Evolutionary conservation across 2,113 vertebrate genomes (phyloP), one percentile per base, ranked within the genome.

Genomic region (Coryphaenoides rupestris): DNA sequence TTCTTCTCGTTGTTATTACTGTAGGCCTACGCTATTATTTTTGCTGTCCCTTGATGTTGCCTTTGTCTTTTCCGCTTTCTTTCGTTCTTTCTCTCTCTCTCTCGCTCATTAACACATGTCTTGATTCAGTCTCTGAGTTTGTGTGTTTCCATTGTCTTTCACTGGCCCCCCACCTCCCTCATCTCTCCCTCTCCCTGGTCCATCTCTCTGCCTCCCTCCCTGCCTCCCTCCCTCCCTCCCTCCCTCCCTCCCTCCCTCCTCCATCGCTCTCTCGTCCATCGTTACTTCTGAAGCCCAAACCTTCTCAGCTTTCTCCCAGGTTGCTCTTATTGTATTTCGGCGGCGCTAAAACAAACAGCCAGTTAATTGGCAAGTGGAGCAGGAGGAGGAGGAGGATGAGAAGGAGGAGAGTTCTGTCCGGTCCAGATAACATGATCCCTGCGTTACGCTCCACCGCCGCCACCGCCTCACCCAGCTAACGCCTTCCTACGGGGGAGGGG

Each of bases 391-490:
- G 24, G 64, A 13, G 33, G 33, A 40, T 40, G 33, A 40, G 80
- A 77, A 73, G 70, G 72, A 19, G 24, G 54, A 64, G 7, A 13
- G 15, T 78, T 66, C 77, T 78, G 82, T 69, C 60, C 24, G 56
- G 62, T 62, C 57, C 63, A 71, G 82, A 83, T 87, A 72, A 83
- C 78, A 80, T 82, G 83, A 80, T 74, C 75, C n/a, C 75, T 53
- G 50, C 23, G 67, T 74, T 62, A 79, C 17, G 56, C 75, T 55
- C 72, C 21, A 60, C 73, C 69, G 73, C 73, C 71, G 71, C 77
- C 33, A 40, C 33, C 33, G 33, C 9, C 33, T 40, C 9, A 12
- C 33, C 33, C 33, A 12, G 33, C 33, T 40, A 40, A 12, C 33
- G 33, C 10, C 33, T 40, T 2, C 6, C 33, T 40, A 12, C 9